Conservation (phyloP, 2,113 vertebrate genomes). For the Proterorhinus semilunaris region DNA sequence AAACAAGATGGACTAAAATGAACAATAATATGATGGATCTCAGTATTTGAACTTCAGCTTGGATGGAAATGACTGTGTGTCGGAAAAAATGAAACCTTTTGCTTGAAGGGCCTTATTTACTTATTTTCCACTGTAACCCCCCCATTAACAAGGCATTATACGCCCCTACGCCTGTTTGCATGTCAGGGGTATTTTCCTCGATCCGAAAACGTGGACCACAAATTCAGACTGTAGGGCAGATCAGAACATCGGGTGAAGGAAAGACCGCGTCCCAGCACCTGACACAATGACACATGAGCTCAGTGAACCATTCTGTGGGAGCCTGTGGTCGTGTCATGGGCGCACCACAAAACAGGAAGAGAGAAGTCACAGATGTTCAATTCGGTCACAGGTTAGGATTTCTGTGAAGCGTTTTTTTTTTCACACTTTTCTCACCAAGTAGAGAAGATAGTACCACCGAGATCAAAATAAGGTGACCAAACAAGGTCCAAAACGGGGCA, state of each 20-base stretch:
- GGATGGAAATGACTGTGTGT: neutral
- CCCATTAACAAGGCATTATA: constrained; percentile 47
- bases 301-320: neutral
- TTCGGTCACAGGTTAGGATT: too few relatives aligned
- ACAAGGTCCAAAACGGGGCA: neutral
- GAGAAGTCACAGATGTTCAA: neutral
- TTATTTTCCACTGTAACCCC: constrained; percentile 58
- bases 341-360: constrained; percentile 1
- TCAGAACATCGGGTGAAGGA: constrained; percentile 45
- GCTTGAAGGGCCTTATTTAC: constrained; percentile 35
- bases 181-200: constrained; percentile 48
- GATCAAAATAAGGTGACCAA: neutral
- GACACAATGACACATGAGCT: constrained; percentile 17
- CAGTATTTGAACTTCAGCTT: neutral
- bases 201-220: neutral
- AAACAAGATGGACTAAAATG: too few relatives aligned
- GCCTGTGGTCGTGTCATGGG: neutral
- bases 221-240: constrained; percentile 46
- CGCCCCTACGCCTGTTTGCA: constrained; percentile 49
- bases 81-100: constrained; percentile 54
- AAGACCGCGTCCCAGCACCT: constrained; percentile 48
- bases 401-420: neutral
- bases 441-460: too few relatives aligned
- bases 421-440: neutral
- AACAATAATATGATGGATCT: neutral